Conservation (phyloP, 2,113 vertebrate species). For the Xiphophorus maculatus region DNA sequence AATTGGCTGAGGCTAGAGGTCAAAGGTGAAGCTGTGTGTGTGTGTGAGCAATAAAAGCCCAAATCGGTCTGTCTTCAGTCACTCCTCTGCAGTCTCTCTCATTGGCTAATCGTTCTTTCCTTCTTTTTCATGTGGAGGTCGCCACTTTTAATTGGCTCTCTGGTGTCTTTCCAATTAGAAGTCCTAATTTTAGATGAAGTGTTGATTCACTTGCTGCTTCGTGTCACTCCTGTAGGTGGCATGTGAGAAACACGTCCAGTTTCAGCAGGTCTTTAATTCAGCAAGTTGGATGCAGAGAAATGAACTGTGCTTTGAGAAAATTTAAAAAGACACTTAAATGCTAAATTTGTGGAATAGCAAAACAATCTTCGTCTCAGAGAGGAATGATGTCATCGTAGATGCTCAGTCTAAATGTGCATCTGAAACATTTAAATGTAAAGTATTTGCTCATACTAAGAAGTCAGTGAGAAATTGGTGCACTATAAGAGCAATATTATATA, state of each 20-base stretch:
- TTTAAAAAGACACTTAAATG: neutral
- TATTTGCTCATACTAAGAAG: too few relatives aligned
- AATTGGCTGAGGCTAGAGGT: conserved; percentile 73
- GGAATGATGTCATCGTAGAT: neutral
- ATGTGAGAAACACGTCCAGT: neutral
- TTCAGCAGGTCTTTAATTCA: neutral
- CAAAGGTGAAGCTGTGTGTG: conserved; percentile 50
- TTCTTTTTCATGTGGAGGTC: conserved; percentile 31
- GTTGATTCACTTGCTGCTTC: neutral
- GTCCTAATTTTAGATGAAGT: conserved; percentile 4
- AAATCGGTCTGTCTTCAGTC: conserved; percentile 22
- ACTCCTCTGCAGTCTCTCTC: conserved; percentile 31
- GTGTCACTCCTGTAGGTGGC: neutral
- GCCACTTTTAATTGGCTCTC: conserved; percentile 34
- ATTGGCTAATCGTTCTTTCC: conserved; percentile 51
- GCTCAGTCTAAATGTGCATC: neutral
- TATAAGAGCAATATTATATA: too few relatives aligned
- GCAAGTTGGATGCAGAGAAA: neutral
- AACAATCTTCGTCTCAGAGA: neutral
- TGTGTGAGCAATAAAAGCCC: conserved; percentile 25
- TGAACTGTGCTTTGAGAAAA: too few relatives aligned
- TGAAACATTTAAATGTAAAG: neutral
- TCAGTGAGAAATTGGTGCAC: too few relatives aligned
- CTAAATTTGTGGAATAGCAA: neutral
- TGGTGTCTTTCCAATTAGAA: neutral